Evolutionary conservation across 2,113 vertebrate genomes (phyloP).

Genomic region (Antidorcas marsupialis): DNA sequence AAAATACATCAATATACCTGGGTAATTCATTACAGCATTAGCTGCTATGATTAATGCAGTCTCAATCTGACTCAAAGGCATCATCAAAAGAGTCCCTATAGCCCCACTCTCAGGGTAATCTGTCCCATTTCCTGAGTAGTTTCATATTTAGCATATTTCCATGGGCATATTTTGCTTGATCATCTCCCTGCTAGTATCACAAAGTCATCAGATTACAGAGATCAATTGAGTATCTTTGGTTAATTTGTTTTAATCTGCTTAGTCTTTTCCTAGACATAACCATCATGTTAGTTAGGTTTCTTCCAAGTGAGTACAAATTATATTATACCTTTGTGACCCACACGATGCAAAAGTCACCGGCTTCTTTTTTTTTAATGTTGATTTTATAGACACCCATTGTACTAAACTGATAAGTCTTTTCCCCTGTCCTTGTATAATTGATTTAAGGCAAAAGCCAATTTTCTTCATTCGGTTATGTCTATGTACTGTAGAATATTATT

Average conservation of each 20-base stretch:
- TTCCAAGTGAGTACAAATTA: constrained; percentile 4
- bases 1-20: not conserved
- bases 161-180: not conserved
- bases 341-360: not conserved
- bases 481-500: constrained; percentile 22
- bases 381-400: not conserved
- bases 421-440: not conserved
- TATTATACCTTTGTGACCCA: not conserved
- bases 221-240: not conserved
- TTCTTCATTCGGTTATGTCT: not conserved
- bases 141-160: not conserved
- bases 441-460: not conserved
- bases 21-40: not conserved
- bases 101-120: not conserved
- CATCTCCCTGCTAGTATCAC: not conserved
- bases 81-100: not conserved
- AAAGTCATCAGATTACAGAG: not conserved
- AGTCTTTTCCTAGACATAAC: not conserved
- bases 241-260: not conserved
- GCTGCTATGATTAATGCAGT: not conserved
- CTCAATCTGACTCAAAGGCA: not conserved
- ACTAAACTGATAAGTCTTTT: not conserved
- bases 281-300: not conserved
- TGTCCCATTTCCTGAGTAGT: not conserved
- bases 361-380: not conserved